phyloP scores from a whole-genome alignment of 1,140 invertebrate species.

The Steinernema khuongi region DNA sequence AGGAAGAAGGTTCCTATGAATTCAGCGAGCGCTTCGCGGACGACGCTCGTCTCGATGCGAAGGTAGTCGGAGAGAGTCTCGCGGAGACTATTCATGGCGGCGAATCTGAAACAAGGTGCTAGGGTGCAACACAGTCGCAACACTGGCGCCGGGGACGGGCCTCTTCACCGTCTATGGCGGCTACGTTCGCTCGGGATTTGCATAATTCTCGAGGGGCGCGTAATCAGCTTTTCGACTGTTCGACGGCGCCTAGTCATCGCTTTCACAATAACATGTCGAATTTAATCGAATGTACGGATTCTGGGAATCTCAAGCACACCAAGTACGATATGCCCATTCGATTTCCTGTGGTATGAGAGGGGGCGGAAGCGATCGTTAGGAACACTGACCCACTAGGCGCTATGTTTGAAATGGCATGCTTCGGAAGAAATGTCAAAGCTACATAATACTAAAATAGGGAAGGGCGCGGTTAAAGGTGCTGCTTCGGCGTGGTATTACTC shows the following conservation, averaged over 20 bases:
- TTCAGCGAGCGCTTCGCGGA: slow-evolving; percentile 61
- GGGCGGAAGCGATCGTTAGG: too few species aligned
- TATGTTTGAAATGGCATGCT: too few species aligned
- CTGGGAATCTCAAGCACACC: too few species aligned
- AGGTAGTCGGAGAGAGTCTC: not conserved
- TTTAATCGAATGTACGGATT: slow-evolving; percentile 5
- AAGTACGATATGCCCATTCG: too few species aligned
- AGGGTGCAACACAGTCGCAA: not conserved
- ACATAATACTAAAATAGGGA: too few species aligned
- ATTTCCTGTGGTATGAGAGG: too few species aligned
- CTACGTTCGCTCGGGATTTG: not conserved
- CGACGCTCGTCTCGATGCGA: slow-evolving; percentile 19
- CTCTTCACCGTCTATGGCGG: not conserved
- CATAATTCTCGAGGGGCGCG: slow-evolving; percentile 5
- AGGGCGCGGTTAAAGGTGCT: too few species aligned
- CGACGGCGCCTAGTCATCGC: not conserved
- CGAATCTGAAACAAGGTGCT: not conserved
- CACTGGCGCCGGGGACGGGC: not conserved
- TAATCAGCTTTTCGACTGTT: not conserved
- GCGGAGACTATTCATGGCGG: not conserved
- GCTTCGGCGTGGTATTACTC: too few species aligned
- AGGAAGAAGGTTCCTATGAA: slow-evolving; percentile 63
- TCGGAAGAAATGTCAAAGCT: too few species aligned
- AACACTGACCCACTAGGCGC: too few species aligned
- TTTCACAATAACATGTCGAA: not conserved